Percentiles rank a stretch among this genome's conserved stretches.
phyloP scores from a whole-genome alignment of 2,888 invertebrate species.

The Eremobia ochroleuca region DNA sequence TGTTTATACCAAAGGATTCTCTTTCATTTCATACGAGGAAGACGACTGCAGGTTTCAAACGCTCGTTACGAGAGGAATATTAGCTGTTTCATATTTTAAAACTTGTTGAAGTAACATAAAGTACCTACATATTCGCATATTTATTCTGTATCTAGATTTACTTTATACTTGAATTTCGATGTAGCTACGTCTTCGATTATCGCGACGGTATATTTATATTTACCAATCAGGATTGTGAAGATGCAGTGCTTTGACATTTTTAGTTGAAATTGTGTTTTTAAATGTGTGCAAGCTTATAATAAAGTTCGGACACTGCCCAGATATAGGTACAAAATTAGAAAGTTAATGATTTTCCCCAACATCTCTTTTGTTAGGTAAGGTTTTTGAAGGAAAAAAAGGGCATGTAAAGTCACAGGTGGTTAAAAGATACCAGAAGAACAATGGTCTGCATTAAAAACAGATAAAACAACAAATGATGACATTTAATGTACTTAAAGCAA shows the following conservation, averaged over 20 bases:
- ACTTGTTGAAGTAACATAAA: slow-evolving; percentile 28
- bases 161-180: slow-evolving; percentile 10
- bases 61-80: slow-evolving; percentile 31
- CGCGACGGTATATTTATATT: neutral
- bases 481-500: neutral
- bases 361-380: neutral
- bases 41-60: slow-evolving; percentile 18
- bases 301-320: neutral
- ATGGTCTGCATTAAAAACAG: neutral
- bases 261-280: neutral
- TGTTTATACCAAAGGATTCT: slow-evolving; percentile 23
- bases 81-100: slow-evolving; percentile 41
- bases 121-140: neutral
- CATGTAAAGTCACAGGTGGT: neutral
- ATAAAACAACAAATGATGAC: slow-evolving; percentile 7
- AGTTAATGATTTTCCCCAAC: neutral
- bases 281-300: neutral
- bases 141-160: slow-evolving; percentile 15
- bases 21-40: slow-evolving; percentile 16
- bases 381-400: neutral
- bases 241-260: neutral
- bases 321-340: neutral
- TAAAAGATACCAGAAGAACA: slow-evolving; percentile 1
- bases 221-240: slow-evolving; percentile 20
- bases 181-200: neutral